Base-by-base conservation (phyloP, 2,888 invertebrate genomes). In the Orgyia antiqua region DNA sequence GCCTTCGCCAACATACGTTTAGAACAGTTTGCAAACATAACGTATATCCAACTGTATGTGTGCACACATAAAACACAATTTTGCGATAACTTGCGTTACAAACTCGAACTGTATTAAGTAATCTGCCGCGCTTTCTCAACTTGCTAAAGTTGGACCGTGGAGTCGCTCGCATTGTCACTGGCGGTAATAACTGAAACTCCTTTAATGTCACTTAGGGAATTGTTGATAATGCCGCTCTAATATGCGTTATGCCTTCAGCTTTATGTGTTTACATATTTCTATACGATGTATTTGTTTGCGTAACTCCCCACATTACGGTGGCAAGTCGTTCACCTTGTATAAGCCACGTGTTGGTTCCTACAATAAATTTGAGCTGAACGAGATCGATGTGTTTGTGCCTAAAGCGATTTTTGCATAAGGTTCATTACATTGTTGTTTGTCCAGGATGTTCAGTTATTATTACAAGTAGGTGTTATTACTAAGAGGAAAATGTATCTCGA, bases 401-500 rank as follows among this genome's bases (percentile, higher is more conserved):
- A 51, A 52, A 42, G 39, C 35, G 33, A 45, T 52, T 60, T 56
- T 61, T 51, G 52, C 50, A 44, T 18, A 56, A 54, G 62, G 60
- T 49, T 66, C 55, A 55, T 62, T 57, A 60, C 61, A 52, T 45
- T 53, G 45, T 44, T 60, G 48, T 60, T 58, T 58, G 60, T 51
- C 51, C 48, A 39, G 45, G 49, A 52, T 43, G 43, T 31, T 46
- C 45, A 40, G 45, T 32, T 35, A 19, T 33, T 59, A 60, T 69
- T 70, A 69, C 73, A 72, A 72, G 69, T 68, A 63, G 54, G 47
- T 57, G 61, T 69, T 68, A 63, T 72, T 66, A 59, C 65, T 67
- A 74, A 54, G 73, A 79, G 79, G 78, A 80, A 77, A 78, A 79
- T 61, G 64, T 63, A 62, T 68, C 73, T 77, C 63, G 64, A 78